Percentiles rank a stretch among this genome's conserved stretches.
These are phyloP conservation scores for Emmelina monodactyla DNA, from an alignment of 2,888 invertebrate species.

Conservation along the genomic window DNA sequence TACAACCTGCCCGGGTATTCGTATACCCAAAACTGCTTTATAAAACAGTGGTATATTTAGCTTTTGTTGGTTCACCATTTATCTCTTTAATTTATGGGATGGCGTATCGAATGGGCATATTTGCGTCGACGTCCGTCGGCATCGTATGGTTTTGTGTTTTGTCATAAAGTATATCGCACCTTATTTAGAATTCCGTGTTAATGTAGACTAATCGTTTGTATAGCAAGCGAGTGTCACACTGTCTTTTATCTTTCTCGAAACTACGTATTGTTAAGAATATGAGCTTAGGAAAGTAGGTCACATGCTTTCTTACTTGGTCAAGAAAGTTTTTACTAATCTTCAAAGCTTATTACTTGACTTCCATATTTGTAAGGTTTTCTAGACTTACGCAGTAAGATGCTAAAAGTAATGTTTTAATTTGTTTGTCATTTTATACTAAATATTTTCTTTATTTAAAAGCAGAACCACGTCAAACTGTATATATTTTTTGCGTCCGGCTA, in stretches of 20 bases:
- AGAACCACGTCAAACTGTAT: constrained; percentile 5
- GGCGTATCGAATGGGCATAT: constrained; percentile 55
- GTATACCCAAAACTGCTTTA: constrained; percentile 50
- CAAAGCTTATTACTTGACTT: too few relatives aligned
- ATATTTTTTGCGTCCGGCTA: constrained; percentile 16
- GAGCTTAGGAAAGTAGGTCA: too few relatives aligned
- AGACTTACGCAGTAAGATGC: too few relatives aligned
- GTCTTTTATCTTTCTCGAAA: too few relatives aligned
- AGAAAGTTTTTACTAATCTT: too few relatives aligned
- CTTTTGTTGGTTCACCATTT: constrained; percentile 60
- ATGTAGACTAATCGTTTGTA: background rate
- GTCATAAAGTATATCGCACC: constrained; percentile 18
- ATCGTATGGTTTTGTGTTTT: constrained; percentile 29
- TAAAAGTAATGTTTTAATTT: too few relatives aligned
- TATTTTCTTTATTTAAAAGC: too few relatives aligned
- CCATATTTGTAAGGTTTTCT: too few relatives aligned
- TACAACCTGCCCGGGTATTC: constrained; percentile 31
- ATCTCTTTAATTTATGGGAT: constrained; percentile 61
- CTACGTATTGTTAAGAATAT: too few relatives aligned
- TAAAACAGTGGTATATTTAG: constrained; percentile 55
- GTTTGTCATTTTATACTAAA: too few relatives aligned
- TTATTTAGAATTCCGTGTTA: background rate
- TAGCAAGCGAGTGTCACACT: background rate
- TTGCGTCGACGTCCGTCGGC: constrained; percentile 31
- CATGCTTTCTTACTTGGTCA: too few relatives aligned